phyloP scores from a whole-genome alignment of 2,113 vertebrate species.

The Callospermophilus lateralis region DNA sequence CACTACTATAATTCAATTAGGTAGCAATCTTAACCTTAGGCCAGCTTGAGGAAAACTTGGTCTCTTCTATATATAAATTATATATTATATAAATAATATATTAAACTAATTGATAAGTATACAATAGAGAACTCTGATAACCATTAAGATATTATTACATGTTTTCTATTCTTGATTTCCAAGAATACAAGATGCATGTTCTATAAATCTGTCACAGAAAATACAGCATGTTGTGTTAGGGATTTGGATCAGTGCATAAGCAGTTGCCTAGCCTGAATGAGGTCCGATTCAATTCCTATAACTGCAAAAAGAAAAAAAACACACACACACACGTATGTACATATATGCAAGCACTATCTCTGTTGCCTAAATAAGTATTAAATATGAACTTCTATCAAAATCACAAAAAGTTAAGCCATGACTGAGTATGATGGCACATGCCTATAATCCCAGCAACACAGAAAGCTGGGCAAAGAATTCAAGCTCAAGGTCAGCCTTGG shows the following conservation, averaged over 20 bases:
- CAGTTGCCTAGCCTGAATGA: too few species aligned
- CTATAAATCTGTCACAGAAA: not conserved
- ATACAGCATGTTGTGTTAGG: not conserved
- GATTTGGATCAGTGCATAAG: too few species aligned
- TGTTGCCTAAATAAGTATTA: slow-evolving; percentile 10
- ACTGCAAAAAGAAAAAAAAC: not conserved
- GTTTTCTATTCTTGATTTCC: not conserved
- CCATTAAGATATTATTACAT: not conserved
- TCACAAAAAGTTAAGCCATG: not conserved
- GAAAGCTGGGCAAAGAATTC: not conserved
- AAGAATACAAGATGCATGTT: not conserved
- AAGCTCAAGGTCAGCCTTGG: not conserved
- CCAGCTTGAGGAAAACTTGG: not conserved
- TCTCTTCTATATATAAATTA: not conserved
- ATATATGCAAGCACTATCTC: too few species aligned
- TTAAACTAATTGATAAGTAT: not conserved
- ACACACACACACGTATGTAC: too few species aligned
- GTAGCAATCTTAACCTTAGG: not conserved
- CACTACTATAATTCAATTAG: not conserved
- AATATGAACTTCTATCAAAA: slow-evolving; percentile 9
- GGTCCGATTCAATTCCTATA: not conserved
- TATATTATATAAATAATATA: too few species aligned
- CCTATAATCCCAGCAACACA: not conserved
- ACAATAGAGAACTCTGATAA: not conserved
- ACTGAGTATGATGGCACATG: not conserved